phyloP scores from a whole-genome alignment of 2,888 invertebrate genomes.

The Athrips mouffetella region DNA sequence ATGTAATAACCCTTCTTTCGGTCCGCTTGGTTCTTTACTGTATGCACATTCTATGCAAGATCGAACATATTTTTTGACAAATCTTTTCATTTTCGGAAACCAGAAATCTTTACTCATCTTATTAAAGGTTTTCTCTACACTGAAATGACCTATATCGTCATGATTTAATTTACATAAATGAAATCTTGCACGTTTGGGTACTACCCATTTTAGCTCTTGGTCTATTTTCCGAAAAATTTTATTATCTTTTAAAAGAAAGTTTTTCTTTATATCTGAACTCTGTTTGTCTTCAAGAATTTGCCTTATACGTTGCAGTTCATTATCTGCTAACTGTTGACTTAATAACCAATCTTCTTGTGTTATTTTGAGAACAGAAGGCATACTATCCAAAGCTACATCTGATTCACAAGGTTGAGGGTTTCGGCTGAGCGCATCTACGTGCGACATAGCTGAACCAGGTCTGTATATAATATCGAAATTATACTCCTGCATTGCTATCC shows the following conservation, averaged over 20 bases:
- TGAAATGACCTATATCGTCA: conserved; percentile 33
- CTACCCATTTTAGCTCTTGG: too few relatives aligned
- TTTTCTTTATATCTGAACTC: conserved; percentile 20
- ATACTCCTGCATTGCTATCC: conserved; percentile 27
- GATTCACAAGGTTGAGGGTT: conserved; percentile 9
- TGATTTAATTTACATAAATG: conserved; percentile 27
- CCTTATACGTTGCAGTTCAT: conserved; percentile 16
- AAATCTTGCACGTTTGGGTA: too few relatives aligned
- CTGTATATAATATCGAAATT: conserved; percentile 25
- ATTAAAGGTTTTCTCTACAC: conserved; percentile 16
- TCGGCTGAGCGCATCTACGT: conserved; percentile 23
- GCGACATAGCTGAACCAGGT: conserved; percentile 22
- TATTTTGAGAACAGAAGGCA: neutral
- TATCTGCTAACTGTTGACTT: conserved; percentile 22
- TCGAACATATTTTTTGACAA: conserved; percentile 31
- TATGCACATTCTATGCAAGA: conserved; percentile 46
- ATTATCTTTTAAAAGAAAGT: conserved; percentile 21
- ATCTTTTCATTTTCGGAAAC: conserved; percentile 36
- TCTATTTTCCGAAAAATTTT: conserved; percentile 12
- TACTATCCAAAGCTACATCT: neutral
- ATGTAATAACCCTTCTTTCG: conserved; percentile 18
- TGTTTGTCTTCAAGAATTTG: conserved; percentile 27
- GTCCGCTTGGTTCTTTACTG: conserved; percentile 14
- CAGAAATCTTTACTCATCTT: conserved; percentile 22
- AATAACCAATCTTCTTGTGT: conserved; percentile 22